phyloP scores from a whole-genome alignment of 2,797 vertebrate genomes.

The Craterocephalus amniculus region DNA sequence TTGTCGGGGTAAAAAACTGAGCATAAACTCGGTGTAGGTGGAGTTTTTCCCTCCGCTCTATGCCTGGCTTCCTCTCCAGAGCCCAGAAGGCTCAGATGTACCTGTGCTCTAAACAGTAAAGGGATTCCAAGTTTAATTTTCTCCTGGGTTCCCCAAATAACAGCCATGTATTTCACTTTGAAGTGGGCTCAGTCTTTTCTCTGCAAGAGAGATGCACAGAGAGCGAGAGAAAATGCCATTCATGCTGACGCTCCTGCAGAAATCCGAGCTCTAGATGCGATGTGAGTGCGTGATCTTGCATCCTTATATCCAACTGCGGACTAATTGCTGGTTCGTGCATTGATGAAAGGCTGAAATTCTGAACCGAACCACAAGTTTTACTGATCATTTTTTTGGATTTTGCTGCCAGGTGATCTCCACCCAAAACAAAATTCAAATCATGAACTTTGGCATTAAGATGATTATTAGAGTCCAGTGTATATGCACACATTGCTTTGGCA shows the following conservation, averaged over 20 bases:
- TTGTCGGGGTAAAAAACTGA: background rate
- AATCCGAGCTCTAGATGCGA: constrained; percentile 10
- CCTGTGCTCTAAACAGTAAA: constrained; percentile 24
- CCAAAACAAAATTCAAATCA: constrained; percentile 23
- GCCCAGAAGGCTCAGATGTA: constrained; percentile 28
- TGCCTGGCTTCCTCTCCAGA: constrained; percentile 10
- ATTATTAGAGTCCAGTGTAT: constrained; percentile 6
- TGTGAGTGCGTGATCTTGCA: background rate
- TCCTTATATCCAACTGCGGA: constrained; percentile 19
- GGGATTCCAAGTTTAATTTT: constrained; percentile 38
- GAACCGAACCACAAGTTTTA: constrained; percentile 1
- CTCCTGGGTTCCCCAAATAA: constrained; percentile 18
- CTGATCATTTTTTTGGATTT: constrained; percentile 8
- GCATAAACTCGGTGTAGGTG: background rate
- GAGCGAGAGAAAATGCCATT: background rate
- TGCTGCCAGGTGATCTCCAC: constrained; percentile 8
- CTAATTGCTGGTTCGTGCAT: constrained; percentile 1
- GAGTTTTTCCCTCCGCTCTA: background rate
- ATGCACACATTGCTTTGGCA: background rate
- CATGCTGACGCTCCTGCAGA: constrained; percentile 12
- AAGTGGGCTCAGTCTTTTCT: constrained; percentile 21
- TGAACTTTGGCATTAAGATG: constrained; percentile 18
- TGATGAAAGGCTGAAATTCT: background rate
- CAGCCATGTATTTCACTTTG: constrained; percentile 22
- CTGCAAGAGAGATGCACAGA: constrained; percentile 12